Percentiles rank a stretch among this genome's conserved stretches.
Conservation (phyloP, 2,113 vertebrate species). For the Solenodon paradoxus region DNA sequence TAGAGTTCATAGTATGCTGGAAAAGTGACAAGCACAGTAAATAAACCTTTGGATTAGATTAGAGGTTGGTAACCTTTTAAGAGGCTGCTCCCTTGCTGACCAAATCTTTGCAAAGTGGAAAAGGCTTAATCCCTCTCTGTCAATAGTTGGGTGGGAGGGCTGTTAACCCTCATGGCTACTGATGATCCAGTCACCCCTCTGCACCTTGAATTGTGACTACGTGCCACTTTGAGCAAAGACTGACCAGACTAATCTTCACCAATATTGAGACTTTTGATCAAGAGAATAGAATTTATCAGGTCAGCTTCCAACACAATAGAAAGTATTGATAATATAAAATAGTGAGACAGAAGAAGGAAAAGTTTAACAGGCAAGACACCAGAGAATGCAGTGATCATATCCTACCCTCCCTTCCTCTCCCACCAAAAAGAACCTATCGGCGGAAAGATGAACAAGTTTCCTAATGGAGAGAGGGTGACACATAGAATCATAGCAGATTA, state of each 20-base stretch:
- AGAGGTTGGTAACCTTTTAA: not conserved
- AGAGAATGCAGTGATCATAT: not conserved
- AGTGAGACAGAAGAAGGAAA: not conserved
- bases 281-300: not conserved
- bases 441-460: not conserved
- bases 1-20: not conserved
- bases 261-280: not conserved
- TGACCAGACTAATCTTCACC: not conserved
- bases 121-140: not conserved
- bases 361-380: not conserved
- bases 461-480: not conserved
- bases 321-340: not conserved
- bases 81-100: not conserved
- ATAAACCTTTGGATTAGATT: not conserved
- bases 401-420: not conserved
- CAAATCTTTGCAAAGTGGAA: not conserved
- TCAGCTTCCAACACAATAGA: not conserved
- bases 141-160: too few species aligned
- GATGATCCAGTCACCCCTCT: not conserved
- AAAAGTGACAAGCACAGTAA: not conserved
- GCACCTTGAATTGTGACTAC: not conserved
- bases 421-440: not conserved
- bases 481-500: not conserved
- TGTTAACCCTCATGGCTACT: not conserved
- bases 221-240: not conserved